Evolutionary conservation across 2,113 vertebrate species (phyloP).

Genomic region (Melanocharis versteri): DNA sequence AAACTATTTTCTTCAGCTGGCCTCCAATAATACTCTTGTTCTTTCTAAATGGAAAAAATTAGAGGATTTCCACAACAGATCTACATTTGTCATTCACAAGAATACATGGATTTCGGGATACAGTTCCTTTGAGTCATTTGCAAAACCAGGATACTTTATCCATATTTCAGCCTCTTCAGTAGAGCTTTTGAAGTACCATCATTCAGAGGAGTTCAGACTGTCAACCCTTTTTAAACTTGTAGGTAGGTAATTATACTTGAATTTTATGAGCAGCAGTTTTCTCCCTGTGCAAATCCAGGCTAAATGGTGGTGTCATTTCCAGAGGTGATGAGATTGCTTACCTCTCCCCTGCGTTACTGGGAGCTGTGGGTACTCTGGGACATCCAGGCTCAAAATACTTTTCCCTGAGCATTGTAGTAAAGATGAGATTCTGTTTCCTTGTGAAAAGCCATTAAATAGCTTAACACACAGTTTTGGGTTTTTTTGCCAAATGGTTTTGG

Average conservation of each 20-base stretch:
- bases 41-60: conserved; percentile 84
- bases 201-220: conserved; percentile 81
- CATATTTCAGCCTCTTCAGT: conserved; percentile 67
- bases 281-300: background rate
- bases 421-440: background rate
- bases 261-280: background rate
- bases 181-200: conserved; percentile 80
- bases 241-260: conserved; percentile 70
- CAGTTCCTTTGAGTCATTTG: conserved; percentile 87
- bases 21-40: conserved; percentile 73
- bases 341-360: background rate
- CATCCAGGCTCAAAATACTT: background rate
- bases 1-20: conserved; percentile 85
- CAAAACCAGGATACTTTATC: conserved; percentile 85
- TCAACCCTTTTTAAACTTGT: conserved; percentile 85
- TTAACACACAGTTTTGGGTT: background rate
- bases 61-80: conserved; percentile 77
- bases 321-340: background rate
- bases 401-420: background rate
- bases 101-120: conserved; percentile 85
- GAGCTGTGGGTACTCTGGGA: background rate
- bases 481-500: background rate
- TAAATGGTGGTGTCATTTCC: background rate
- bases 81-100: conserved; percentile 87
- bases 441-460: background rate